Base-by-base conservation (phyloP, 92 coral and sea anemone species). In the Blastomussa wellsi region DNA sequence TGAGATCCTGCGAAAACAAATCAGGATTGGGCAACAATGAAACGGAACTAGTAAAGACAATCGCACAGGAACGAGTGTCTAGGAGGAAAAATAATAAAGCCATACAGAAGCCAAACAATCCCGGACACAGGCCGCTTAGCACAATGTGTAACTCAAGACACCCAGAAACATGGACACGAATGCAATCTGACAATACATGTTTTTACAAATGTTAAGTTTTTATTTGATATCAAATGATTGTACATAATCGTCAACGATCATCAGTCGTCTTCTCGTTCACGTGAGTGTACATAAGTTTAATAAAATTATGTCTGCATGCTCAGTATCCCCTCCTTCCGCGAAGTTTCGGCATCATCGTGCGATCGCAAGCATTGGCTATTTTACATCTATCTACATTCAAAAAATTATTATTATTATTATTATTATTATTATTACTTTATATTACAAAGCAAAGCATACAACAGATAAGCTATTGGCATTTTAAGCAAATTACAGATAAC, bases 221-320 rank as follows among this genome's bases (percentile, higher is more conserved):
- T 33, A 42, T 81, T 48, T 32, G 32, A 38, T 51, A 4, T 69
- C 35, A n/a, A 70, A 51, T 5, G 53, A 53, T 38, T 51, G 77
- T 71, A 42, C 71, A 49, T 82, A 72, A 82, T 29, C 78, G 53
- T 70, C 15, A 3, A n/a, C 39, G 86, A 70, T 71, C 78, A 53
- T 71, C 69, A 47, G 8, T 19, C 70, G 64, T 48, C 76, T 47
- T 29, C 16, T 12, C 68, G 62, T 35, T 77, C 29, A 67, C 22
- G 19, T 29, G 28, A 28, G 48, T 67, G 68, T 38, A 72, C 79
- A 71, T 36, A 71, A 71, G 35, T 16, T 31, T 53, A 37, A 62
- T 62, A 13, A 69, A 70, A 71, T n/a, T n/a, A 49, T 35, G 37
- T 17, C 68, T 36, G 52, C 78, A 49, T 5, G 35, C 32, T 47